Percentiles rank a stretch among this genome's conserved stretches.
Conservation (phyloP, 2,888 invertebrate species). For the Diarsia rubi region DNA sequence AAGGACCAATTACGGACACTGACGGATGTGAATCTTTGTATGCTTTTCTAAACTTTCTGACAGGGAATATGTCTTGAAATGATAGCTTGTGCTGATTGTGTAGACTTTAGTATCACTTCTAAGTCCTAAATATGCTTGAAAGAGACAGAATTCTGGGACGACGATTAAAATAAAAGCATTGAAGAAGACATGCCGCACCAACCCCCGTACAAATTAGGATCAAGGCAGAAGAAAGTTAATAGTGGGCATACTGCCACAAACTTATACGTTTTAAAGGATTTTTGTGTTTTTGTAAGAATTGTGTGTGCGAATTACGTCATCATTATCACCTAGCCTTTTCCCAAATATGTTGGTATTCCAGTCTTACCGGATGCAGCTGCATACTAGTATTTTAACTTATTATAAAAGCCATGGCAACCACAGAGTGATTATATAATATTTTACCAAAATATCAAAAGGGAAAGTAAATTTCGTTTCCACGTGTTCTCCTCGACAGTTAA, state of each 20-base stretch:
- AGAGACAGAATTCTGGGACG: neutral
- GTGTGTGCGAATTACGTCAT: too few species aligned
- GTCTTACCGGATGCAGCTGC: too few species aligned
- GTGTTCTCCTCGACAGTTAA: neutral
- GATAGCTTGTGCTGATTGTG: too few species aligned
- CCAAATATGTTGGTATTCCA: too few species aligned
- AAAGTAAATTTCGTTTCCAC: neutral
- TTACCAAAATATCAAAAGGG: slow-evolving; percentile 6
- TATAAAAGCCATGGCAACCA: neutral
- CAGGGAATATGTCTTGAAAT: neutral
- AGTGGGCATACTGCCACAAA: neutral
- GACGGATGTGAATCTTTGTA: neutral
- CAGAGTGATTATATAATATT: slow-evolving; percentile 5
- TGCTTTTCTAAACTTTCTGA: neutral
- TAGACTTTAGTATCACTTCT: neutral
- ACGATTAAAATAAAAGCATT: neutral
- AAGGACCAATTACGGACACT: neutral
- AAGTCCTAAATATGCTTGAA: neutral
- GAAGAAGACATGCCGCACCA: neutral
- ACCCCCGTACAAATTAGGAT: neutral
- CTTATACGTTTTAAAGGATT: neutral
- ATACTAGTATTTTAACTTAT: neutral
- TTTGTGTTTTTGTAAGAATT: too few species aligned
- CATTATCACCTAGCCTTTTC: too few species aligned
- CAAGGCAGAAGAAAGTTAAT: too few species aligned